Percentiles rank a stretch among this genome's conserved stretches.
Evolutionary conservation across 2,113 vertebrate genomes (phyloP).

Genomic region (Carassius auratus): DNA sequence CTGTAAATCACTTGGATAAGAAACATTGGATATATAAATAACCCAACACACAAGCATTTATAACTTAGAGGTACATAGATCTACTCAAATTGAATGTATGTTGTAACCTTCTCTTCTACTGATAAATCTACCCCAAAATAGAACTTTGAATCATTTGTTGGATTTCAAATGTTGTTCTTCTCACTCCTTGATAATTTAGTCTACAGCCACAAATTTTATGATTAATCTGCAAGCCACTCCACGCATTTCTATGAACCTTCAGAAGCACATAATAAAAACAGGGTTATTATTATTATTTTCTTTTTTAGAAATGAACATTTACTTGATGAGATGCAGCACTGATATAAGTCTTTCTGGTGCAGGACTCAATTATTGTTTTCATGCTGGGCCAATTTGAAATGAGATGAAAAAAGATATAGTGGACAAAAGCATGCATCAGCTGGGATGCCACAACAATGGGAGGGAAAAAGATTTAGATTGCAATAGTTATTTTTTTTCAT

Average conservation of each 20-base stretch:
- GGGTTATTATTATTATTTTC: neutral
- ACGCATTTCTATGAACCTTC: constrained; percentile 5
- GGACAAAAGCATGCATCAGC: neutral
- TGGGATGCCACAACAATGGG: neutral
- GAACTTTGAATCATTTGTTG: constrained; percentile 1
- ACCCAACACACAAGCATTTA: neutral
- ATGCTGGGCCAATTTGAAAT: neutral
- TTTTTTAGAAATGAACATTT: neutral
- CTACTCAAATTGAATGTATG: neutral
- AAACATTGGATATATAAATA: neutral
- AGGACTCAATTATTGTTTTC: neutral
- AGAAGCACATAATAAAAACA: constrained; percentile 7
- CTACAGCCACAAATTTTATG: constrained; percentile 9
- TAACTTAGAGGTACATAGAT: neutral
- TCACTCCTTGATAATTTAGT: constrained; percentile 14
- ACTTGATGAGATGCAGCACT: constrained; percentile 13
- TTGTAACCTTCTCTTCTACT: neutral
- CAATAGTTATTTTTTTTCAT: neutral
- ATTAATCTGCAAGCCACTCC: constrained; percentile 4
- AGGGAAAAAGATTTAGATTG: neutral
- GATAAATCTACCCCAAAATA: neutral
- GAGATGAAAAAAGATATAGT: neutral
- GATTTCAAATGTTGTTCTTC: constrained; percentile 23
- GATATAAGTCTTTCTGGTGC: neutral
- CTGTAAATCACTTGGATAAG: constrained; percentile 3